These are phyloP conservation scores for Yasuhikotakia modesta DNA, from an alignment of 2,797 vertebrate species.

Conservation along the genomic window DNA sequence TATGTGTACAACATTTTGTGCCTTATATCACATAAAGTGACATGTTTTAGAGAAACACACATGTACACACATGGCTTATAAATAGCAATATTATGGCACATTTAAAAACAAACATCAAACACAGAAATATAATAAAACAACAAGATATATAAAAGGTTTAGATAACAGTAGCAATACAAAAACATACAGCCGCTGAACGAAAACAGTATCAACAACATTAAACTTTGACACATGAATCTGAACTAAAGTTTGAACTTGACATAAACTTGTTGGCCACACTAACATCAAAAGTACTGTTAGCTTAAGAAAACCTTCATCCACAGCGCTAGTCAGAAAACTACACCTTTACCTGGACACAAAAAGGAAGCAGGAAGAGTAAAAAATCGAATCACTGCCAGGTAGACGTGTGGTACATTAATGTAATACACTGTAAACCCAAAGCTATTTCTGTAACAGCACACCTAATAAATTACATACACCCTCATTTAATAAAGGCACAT, in stretches of 20 bases:
- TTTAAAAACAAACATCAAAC: background rate
- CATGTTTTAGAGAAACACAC: background rate
- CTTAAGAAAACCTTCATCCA: too few relatives aligned
- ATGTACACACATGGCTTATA: background rate
- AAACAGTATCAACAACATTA: too few relatives aligned
- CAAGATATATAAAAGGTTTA: background rate
- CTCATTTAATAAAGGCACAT: background rate
- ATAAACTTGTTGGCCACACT: background rate
- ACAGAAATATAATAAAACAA: background rate
- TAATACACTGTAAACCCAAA: too few relatives aligned
- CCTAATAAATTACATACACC: background rate
- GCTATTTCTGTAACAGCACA: too few relatives aligned
- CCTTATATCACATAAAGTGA: background rate
- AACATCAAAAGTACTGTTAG: background rate
- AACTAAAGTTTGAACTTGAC: background rate
- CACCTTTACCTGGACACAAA: background rate
- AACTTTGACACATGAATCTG: background rate
- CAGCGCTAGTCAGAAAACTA: background rate
- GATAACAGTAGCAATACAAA: background rate
- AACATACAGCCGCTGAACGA: too few relatives aligned
- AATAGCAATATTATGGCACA: background rate
- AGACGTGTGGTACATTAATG: too few relatives aligned
- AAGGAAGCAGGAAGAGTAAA: background rate
- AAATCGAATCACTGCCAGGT: too few relatives aligned
- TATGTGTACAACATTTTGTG: too few relatives aligned